Evolutionary conservation across 2,888 invertebrate species (phyloP), one percentile per base, ranked within the genome.

Genomic region (Metallyticus violacea): DNA sequence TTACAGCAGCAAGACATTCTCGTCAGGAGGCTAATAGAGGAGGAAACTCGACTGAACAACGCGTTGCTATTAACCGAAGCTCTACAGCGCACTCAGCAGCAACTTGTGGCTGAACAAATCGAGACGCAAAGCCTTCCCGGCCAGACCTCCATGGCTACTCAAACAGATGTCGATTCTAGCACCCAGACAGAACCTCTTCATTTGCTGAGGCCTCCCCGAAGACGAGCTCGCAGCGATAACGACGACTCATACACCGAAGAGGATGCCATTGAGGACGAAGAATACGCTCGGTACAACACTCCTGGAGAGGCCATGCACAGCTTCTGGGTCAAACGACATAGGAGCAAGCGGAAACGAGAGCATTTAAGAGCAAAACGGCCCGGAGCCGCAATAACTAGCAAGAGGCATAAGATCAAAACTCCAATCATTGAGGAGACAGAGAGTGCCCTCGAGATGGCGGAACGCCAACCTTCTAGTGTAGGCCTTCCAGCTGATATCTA

Each of bases 41-140:
- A 88, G 26, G 88, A 88, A 40, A 84, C 79, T 26, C 78, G 88
- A 3, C 7, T 86, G 25, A 81, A 77, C 7, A 86, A 81, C 27
- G 29, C 81, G n/a, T 27, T 83, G 26, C 78, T 87, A 81, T 77
- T 85, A 76, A 80, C 80, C 6, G 86, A 86, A 27, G 84, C 85
- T n/a, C 81, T 81, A 7, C 85, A 85, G 6, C 82, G 40, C 26
- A 77, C 82, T 25, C 30, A 30, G 26, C 77, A 77, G 6, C 77
- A 80, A 26, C 77, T 76, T 5, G 78, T 62, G 3, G 77, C 77
- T 2, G 86, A 81, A 6, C 77, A 79, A 25, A 28, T 83, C 2
- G 97, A 97, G 92, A 97, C 97, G 0, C 97, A 97, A 92, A 97
- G 97, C 91, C 93, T 97, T 89, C 97, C 97, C n/a, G 97, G 95